Base-by-base conservation (phyloP, 2,888 invertebrate genomes). In the Sclerodermus sp. region DNA sequence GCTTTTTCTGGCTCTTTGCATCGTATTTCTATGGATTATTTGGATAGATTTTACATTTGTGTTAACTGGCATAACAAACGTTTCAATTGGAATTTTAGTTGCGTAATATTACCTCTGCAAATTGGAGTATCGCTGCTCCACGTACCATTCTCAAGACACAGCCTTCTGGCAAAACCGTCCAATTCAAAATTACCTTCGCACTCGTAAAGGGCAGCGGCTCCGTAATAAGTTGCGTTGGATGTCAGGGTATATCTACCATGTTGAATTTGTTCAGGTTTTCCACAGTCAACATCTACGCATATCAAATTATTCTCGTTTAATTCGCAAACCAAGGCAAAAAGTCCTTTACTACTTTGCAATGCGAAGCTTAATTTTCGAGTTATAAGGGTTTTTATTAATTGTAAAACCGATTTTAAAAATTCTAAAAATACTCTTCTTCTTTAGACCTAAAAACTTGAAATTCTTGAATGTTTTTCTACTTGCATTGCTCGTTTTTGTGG, bases 201-300 rank as follows among this genome's bases (percentile, higher is more conserved):
- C 63, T 91, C 88, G 72, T 95, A 95, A 6, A 93, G 81, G 0
- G 86, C 92, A 1, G 90, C 87, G 0, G 92, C 90, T 0, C 93
- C 93, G 67, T 93, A 93, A 74, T 92, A 93, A 0, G 94, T 93
- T 0, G 87, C 91, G 73, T 94, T 94, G 0, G 92, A 91, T 0
- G 91, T 88, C 45, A 94, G 78, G 0, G 87, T 89, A 51, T 91
- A 87, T 66, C 85, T 85, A 14, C 93, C 93, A 68, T 90, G 86
- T 34, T 83, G 82, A 1, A 92, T 82, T 2, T 85, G 82, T 2
- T 85, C 84, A 0, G 93, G 93, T 45, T 84, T 83, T 4, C 90
- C 89, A 71, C 95, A 95, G 72, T 95, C 93, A 38, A 95, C 93
- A 76, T 88, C 92, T 92, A n/a, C n/a, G n/a, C n/a, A n/a, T n/a